Base-by-base conservation (phyloP, 2,113 vertebrate species). In the Tachysurus fulvidraco region DNA sequence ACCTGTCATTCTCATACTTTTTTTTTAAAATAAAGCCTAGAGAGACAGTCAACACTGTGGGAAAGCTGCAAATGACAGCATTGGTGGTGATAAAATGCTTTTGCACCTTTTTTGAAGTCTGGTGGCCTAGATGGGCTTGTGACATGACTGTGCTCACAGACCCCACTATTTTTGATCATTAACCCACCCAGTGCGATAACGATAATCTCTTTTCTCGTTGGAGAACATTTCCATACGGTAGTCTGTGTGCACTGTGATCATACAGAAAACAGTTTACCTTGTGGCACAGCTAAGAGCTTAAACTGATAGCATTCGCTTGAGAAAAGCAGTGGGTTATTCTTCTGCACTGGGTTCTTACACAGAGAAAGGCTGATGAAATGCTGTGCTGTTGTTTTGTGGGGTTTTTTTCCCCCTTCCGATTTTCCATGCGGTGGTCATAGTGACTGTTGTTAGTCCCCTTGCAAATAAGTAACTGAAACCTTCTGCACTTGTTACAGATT, bases 401-500 rank as follows among this genome's bases (percentile, higher is more conserved):
- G 19, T 46, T 25, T 74, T 30, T 54, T 57, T 16, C 36, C 36
- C 36, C 36, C 36, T 36, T 36, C 36, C 36, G 36, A 2, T 28
- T 73, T 36, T 16, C 41, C 9, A 19, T 54, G 54, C 25, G 41
- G 46, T 44, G 50, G 17, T 78, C 4, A 36, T 36, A 16, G 44
- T 76, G 6, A n/a, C 55, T n/a, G 19, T 44, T 77, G 57, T 50
- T 36, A 36, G 16, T 44, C 4, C 55, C 9, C 28, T 74, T 19
- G 57, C 85, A 16, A 69, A 74, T 83, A 84, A 84, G 81, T 60
- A 79, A 83, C 59, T 52, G 12, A 54, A 17, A 5, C 86, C 69
- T 89, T 88, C 65, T 88, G 81, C 54, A 89, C 46, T 91, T 89
- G 92, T 93, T 90, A 16, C 91, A 99, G 98, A 91, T 92, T 99